Base-by-base conservation (phyloP, 2,113 vertebrate species). In the Climacteris rufus region DNA sequence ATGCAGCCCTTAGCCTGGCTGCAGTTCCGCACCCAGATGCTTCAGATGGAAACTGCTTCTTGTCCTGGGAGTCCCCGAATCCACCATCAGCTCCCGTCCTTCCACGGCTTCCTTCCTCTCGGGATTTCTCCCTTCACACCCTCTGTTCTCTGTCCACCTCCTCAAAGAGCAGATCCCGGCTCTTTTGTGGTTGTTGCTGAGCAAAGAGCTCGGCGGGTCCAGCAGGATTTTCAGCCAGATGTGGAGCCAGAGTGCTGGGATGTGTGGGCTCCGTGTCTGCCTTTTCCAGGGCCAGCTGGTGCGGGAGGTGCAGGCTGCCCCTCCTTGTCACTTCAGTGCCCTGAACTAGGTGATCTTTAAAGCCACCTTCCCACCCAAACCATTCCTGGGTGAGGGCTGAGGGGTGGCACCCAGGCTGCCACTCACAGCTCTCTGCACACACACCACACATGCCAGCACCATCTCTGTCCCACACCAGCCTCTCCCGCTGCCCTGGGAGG, bases 191-290 rank as follows among this genome's bases (percentile, higher is more conserved):
- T 2, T 37, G 52, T 4, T 33, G 31, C 40, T 6, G 31, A 13
- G 47, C 59, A 25, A 33, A 28, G 13, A 22, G 50, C 44, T 30
- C 8, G 22, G 54, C 4, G 6, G 33, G 11, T 13, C 21, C 40
- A 1, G 35, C 15, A 5, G 59, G 37, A 66, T 0, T 24, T 35
- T 12, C 28, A 2, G 33, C 30, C 65, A 18, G 30, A 1, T 6
- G 21, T 0, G 4, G 25, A 25, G 37, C 18, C 3, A 3, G 15
- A 30, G 56, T 11, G 19, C 17, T 4, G 24, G 57, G n/a, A 9
- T 0, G 0, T 0, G 10, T 1, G 47, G 30, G 65, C n/a, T 78
- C 3, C 0, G 20, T 6, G 14, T 10, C 39, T 13, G 39, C 27
- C 60, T 42, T 19, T 16, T 3, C 28, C 52, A 19, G 47, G 25